Evolutionary conservation across 2,888 invertebrate genomes (phyloP).

Genomic region (Archaeoteleia sp.): DNA sequence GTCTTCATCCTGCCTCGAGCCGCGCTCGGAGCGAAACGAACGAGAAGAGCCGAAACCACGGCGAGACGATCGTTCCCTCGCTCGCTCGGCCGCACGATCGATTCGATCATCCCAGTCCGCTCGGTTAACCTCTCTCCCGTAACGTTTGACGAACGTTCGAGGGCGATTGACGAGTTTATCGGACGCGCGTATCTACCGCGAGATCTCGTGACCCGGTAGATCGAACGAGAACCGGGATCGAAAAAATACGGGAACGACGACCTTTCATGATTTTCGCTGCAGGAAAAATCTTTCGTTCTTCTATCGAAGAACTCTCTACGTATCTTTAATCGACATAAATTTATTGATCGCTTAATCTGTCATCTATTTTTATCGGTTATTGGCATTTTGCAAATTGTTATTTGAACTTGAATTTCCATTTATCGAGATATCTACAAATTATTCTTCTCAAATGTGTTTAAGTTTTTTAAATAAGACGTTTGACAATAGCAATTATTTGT

Average conservation of each 20-base stretch:
- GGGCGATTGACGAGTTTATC: conserved; percentile 52
- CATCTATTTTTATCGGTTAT: too few species aligned
- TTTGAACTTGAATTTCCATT: too few species aligned
- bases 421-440: too few species aligned
- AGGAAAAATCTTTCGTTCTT: too few species aligned
- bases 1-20: conserved; percentile 73
- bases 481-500: too few species aligned
- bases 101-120: conserved; percentile 46
- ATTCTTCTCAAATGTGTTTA: too few species aligned
- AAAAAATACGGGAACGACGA: conserved; percentile 27
- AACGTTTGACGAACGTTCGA: conserved; percentile 48
- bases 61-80: conserved; percentile 5
- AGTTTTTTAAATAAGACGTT: too few species aligned
- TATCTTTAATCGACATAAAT: too few species aligned
- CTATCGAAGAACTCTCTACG: too few species aligned
- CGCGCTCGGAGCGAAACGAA: conserved; percentile 57
- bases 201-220: conserved; percentile 38
- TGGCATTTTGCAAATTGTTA: too few species aligned
- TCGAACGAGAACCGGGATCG: conserved; percentile 16
- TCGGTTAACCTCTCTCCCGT: conserved; percentile 37
- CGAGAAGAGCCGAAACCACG: conserved; percentile 21
- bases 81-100: conserved; percentile 24
- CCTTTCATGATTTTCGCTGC: conserved; percentile 18
- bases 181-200: conserved; percentile 34
- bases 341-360: too few species aligned